Conservation (phyloP, 2,888 invertebrate species). For the Drosophila kokeensis region DNA sequence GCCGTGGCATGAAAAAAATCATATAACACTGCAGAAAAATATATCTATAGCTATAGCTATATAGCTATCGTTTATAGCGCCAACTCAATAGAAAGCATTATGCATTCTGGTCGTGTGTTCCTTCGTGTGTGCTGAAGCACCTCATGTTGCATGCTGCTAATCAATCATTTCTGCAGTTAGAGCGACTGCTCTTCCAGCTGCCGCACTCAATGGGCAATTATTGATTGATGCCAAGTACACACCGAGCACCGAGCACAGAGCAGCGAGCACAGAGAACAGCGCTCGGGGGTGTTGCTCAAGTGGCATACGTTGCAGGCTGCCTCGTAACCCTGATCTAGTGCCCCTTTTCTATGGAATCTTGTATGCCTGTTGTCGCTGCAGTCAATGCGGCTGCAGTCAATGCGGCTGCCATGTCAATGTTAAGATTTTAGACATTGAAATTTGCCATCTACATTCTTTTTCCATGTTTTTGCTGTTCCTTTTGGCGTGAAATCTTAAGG, state of each 20-base stretch:
- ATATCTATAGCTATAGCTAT: constrained; percentile 8
- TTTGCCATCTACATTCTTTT: constrained; percentile 18
- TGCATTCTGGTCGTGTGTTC: constrained; percentile 67
- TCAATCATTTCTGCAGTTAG: constrained; percentile 71
- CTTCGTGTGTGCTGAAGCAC: constrained; percentile 63
- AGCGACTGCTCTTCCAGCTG: constrained; percentile 69
- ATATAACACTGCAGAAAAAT: constrained; percentile 29
- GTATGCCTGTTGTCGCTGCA: constrained; percentile 37
- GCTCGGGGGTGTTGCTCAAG: constrained; percentile 51
- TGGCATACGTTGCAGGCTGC: constrained; percentile 43
- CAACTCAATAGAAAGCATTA: constrained; percentile 63
- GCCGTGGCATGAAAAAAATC: constrained; percentile 65
- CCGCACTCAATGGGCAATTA: constrained; percentile 81
- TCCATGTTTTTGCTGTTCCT: constrained; percentile 10
- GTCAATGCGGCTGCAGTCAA: constrained; percentile 49
- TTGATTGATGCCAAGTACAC: constrained; percentile 81
- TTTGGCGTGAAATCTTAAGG: constrained; percentile 47
- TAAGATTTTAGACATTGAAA: constrained; percentile 81
- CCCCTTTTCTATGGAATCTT: constrained; percentile 53
- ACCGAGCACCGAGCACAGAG: constrained; percentile 59
- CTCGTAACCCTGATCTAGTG: constrained; percentile 79
- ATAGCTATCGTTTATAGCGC: constrained; percentile 29
- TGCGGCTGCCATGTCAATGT: constrained; percentile 72
- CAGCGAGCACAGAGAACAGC: constrained; percentile 59
- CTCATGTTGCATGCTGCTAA: constrained; percentile 79